Base-by-base conservation (phyloP, 2,797 vertebrate genomes). In the Danio tinwini region DNA sequence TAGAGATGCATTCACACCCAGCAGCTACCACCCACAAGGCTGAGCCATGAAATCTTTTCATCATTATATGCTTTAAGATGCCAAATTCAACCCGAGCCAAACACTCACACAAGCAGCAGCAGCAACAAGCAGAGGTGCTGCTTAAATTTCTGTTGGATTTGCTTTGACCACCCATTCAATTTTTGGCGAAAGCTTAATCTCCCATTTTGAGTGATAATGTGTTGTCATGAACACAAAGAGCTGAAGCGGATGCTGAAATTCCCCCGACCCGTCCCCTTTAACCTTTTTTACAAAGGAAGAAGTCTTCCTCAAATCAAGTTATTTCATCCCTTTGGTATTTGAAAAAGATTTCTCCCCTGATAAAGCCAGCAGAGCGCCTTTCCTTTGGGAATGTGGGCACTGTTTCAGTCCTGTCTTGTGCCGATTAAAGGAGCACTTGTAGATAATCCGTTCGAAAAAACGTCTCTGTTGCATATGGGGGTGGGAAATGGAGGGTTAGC, bases 401-500 rank as follows among this genome's bases (percentile, higher is more conserved):
- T 90, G 90, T 87, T 91, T 29, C 87, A 85, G 82, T 86, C 88
- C 86, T 88, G 84, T 88, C 81, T 69, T 53, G 84, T 86, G 78
- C 90, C 93, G 93, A 93, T 93, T 93, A 95, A 93, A 92, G 86
- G 88, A 91, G 88, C 90, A 90, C 87, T 93, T 90, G 89, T 90
- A 90, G 91, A 91, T 94, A 90, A 93, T 92, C 85, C 87, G 81
- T 90, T 89, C 75, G 87, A 90, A 55, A 56, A 73, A 91, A 89
- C 74, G 83, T 84, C 76, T 88, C 88, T 93, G 90, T 88, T 86
- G 50, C 81, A 50, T 37, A 45, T 63, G 50, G 21, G 74, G n/a
- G 17, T 14, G 37, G 73, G 65, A 69, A 61, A 72, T 59, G 71
- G 61, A 72, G 55, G 74, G 69, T 72, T 70, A 70, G 44, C 69